Conservation (phyloP, 2,113 vertebrate species). For the Turdus rufiventris region DNA sequence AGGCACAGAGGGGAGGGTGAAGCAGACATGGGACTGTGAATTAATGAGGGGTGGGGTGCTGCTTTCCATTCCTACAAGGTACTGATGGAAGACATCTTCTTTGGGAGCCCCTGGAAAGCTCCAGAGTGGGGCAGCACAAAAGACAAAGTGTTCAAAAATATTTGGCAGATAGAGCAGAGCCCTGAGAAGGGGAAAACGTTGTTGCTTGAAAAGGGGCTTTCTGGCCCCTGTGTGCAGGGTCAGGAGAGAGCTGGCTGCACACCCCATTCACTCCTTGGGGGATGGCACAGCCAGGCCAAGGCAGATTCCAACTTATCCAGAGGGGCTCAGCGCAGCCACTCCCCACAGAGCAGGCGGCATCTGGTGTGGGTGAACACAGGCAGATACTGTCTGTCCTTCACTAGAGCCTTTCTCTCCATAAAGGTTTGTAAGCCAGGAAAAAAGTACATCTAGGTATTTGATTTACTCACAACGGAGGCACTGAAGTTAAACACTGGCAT, state of each 20-base stretch:
- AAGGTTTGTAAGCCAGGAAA: background rate
- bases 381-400: background rate
- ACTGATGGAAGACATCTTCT: background rate
- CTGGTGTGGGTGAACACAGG: background rate
- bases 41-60: background rate
- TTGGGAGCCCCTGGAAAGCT: background rate
- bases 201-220: background rate
- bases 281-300: background rate
- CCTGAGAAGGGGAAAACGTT: background rate
- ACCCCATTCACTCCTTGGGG: background rate
- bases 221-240: background rate
- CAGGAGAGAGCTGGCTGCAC: background rate
- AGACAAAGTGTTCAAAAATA: background rate
- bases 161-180: background rate
- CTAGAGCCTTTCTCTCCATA: background rate
- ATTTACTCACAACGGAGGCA: background rate
- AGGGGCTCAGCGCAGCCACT: background rate
- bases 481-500: background rate
- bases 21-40: background rate
- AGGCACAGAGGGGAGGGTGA: background rate
- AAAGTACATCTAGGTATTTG: background rate
- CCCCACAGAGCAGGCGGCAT: background rate
- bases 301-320: rapidly evolving
- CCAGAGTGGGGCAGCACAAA: background rate
- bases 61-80: background rate